phyloP scores from a whole-genome alignment of 2,797 vertebrate genomes.

The Sebastes cheni region DNA sequence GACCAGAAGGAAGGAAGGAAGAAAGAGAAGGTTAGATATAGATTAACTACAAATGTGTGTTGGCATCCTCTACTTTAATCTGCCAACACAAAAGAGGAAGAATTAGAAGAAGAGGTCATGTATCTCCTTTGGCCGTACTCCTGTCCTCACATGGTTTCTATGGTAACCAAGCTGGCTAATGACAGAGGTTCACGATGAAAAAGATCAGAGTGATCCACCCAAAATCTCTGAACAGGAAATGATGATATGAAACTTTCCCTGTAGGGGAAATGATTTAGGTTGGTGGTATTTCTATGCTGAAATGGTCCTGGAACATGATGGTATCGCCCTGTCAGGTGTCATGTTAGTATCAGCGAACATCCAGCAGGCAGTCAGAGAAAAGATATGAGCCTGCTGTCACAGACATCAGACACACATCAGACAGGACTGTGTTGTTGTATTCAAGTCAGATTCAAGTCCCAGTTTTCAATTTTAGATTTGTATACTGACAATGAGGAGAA shows the following conservation, averaged over 20 bases:
- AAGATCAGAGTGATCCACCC: slow-evolving; percentile 1
- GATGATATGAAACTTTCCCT: slow-evolving; percentile 6
- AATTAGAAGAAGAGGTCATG: neutral
- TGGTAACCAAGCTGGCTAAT: slow-evolving; percentile 31
- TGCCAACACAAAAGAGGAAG: neutral
- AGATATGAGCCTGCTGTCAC: neutral
- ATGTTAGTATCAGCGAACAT: slow-evolving; percentile 1
- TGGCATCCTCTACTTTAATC: neutral
- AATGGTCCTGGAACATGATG: neutral
- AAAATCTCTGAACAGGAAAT: slow-evolving; percentile 18
- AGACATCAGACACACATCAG: neutral
- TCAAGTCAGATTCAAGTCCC: neutral
- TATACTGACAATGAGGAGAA: neutral
- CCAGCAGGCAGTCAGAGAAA: neutral
- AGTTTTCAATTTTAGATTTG: neutral
- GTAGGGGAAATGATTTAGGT: neutral
- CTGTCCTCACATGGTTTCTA: slow-evolving; percentile 33
- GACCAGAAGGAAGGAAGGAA: neutral
- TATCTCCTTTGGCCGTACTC: neutral
- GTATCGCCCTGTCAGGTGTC: neutral
- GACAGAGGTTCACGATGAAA: neutral
- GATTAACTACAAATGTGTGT: neutral
- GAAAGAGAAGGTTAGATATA: neutral
- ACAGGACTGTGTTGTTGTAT: neutral
- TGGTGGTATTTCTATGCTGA: neutral